These are phyloP conservation scores for Channa argus DNA, from an alignment of 2,113 vertebrate genomes.

Conservation along the genomic window DNA sequence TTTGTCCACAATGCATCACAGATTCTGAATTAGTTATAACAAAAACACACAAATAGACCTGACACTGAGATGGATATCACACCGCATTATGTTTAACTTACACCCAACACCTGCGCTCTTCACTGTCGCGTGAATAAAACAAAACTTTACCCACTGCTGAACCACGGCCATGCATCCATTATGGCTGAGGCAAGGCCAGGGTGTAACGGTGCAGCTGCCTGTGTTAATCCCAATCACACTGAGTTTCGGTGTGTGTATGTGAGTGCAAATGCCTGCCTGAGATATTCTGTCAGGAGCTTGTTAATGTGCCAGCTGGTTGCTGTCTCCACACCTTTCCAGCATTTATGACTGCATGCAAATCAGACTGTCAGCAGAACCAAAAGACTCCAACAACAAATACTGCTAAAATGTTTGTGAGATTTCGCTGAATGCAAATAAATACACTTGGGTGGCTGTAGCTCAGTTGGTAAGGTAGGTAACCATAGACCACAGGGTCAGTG, in stretches of 20 bases:
- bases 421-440: neutral
- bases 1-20: neutral
- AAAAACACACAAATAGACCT: constrained; percentile 18
- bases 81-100: constrained; percentile 51
- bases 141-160: constrained; percentile 56
- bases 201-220: constrained; percentile 63
- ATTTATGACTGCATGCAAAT: constrained; percentile 72
- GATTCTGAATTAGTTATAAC: constrained; percentile 29
- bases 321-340: constrained; percentile 72
- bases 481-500: too few relatives aligned
- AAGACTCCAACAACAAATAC: constrained; percentile 29
- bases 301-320: constrained; percentile 78
- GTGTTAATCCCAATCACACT: constrained; percentile 68
- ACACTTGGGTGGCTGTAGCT: neutral
- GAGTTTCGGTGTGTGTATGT: constrained; percentile 33
- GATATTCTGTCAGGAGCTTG: constrained; percentile 73
- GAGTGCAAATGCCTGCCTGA: constrained; percentile 37
- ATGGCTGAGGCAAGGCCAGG: constrained; percentile 28
- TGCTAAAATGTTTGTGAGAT: constrained; percentile 1
- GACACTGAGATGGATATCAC: constrained; percentile 43
- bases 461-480: too few relatives aligned
- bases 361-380: constrained; percentile 65
- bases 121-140: constrained; percentile 29
- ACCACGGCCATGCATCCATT: constrained; percentile 51
- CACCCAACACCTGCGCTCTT: constrained; percentile 62